Base-by-base conservation (phyloP, 1,140 invertebrate genomes). In the Megalonaias nervosa region DNA sequence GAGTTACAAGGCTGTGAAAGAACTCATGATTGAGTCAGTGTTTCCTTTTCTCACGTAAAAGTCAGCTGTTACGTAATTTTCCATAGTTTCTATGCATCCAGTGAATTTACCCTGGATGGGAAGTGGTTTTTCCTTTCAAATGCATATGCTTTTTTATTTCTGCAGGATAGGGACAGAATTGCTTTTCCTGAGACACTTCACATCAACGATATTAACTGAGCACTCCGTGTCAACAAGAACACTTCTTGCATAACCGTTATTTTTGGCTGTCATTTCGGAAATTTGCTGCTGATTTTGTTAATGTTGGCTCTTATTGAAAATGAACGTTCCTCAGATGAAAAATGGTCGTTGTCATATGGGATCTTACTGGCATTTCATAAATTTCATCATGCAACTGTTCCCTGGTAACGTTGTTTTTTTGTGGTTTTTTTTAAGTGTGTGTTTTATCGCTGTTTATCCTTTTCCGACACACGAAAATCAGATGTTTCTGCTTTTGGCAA, bases 241-340 rank as follows among this genome's bases (percentile, higher is more conserved):
- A 4, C n/a, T 61, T 21, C 1, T 61, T 61, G 16, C 16, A 17
- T 61, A 17, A 31, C n/a, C n/a, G 59, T 61, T 61, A 17, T 3
- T 61, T 17, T 16, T 61, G 16, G 2, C 59, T 17, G 1, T 61
- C n/a, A 4, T 3, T 17, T 16, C n/a, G 59, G 59, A 17, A 61
- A 61, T 21, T 0, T 66, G 1, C 19, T 19, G 17, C 60, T 67
- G 14, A 23, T 67, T 23, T 66, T 64, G 12, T 14, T 59, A n/a
- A 26, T n/a, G 15, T 59, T 60, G 26, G 60, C 48, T 21, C 58
- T 62, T 31, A 69, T 26, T 55, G 69, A 74, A 12, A 64, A 17
- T 64, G 57, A 74, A 21, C 70, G 71, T 38, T 79, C 61, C 17
- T 72, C 58, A 0, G 61, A 58, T 31, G 26, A 31, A 31, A 31